Base-by-base conservation (phyloP, 2,113 vertebrate genomes). In the Oncorhynchus mykiss region DNA sequence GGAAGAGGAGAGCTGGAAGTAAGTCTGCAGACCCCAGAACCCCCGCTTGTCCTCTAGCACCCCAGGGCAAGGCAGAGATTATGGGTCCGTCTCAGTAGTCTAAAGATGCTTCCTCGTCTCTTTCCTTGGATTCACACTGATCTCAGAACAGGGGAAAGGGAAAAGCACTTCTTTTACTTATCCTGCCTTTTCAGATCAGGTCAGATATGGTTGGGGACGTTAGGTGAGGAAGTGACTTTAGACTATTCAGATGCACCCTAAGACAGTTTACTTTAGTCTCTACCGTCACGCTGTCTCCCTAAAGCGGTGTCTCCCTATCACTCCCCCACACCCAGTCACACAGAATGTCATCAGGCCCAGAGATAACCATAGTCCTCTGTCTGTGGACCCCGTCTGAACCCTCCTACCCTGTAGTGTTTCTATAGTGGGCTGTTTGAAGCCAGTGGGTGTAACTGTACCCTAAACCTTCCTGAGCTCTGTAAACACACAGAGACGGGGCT, bases 1-100 rank as follows among this genome's bases (percentile, higher is more conserved):
- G 84, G 91, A 39, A 60, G 88, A 94, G 91, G 92, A 93, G 88
- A 88, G 64, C 87, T 89, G 90, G 91, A 84, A 92, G 93, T 90
- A 93, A 95, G 93, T 94, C 91, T 87, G 69, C 73, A 71, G 68
- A 67, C 34, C 45, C 75, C 67, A 64, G 49, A 67, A 67, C 74
- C 75, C 70, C 68, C 68, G 64, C 45, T 80, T 51, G 48, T 34
- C 29, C 27, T 27, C 67, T 90, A 88, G 88, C 27, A n/a, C 62
- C 24, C 73, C 68, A 49, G 68, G 45, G 20, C 68, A 69, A 11
- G 34, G 68, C 59, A n/a, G 59, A 22, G n/a, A 62, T 62, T 62
- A n/a, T 62, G 59, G n/a, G 7, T 62, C 6, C 6, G 9, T 62
- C 7, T 62, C n/a, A 24, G 8, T 62, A 62, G 20, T 62, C 59